Percentiles rank a stretch among this genome's conserved stretches.
These are phyloP conservation scores for Ips nitidus DNA, from an alignment of 1,140 invertebrate genomes.

Conservation along the genomic window DNA sequence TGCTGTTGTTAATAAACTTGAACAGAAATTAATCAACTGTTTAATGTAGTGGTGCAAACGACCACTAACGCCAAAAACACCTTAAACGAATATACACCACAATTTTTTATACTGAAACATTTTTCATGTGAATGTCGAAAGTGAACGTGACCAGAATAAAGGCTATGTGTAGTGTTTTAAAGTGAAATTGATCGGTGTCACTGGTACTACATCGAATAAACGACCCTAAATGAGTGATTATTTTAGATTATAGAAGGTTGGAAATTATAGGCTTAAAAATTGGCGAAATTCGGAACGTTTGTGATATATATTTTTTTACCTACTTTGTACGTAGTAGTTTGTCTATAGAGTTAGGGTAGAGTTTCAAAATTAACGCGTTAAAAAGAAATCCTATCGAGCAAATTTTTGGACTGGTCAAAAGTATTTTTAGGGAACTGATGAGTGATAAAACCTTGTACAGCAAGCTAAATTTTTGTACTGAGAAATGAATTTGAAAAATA, in stretches of 20 bases:
- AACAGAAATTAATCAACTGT: no score
- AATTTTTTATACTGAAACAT: no score
- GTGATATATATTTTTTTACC: conserved; percentile 50
- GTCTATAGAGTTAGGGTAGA: conserved; percentile 14
- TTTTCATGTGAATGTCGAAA: no score
- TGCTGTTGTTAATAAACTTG: no score
- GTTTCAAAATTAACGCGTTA: conserved; percentile 23
- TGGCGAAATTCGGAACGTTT: conserved; percentile 41
- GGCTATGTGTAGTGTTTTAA: no score
- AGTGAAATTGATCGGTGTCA: no score
- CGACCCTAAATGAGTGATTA: conserved; percentile 32
- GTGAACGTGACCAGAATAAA: no score
- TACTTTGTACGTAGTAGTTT: conserved; percentile 25
- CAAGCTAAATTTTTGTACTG: conserved; percentile 39
- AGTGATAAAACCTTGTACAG: conserved; percentile 40
- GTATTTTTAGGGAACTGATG: conserved; percentile 39
- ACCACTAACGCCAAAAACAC: no score
- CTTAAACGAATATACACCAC: no score
- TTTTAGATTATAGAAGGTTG: conserved; percentile 7
- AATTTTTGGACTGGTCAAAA: conserved; percentile 5
- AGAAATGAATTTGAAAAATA: conserved; percentile 30
- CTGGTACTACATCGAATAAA: conserved; percentile 16
- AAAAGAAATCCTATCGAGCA: conserved; percentile 12
- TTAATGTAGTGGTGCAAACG: no score
- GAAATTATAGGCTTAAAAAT: conserved; percentile 25